These are phyloP conservation scores for Drosophila teissieri DNA, from an alignment of 1,140 invertebrate species.

Conservation along the genomic window DNA sequence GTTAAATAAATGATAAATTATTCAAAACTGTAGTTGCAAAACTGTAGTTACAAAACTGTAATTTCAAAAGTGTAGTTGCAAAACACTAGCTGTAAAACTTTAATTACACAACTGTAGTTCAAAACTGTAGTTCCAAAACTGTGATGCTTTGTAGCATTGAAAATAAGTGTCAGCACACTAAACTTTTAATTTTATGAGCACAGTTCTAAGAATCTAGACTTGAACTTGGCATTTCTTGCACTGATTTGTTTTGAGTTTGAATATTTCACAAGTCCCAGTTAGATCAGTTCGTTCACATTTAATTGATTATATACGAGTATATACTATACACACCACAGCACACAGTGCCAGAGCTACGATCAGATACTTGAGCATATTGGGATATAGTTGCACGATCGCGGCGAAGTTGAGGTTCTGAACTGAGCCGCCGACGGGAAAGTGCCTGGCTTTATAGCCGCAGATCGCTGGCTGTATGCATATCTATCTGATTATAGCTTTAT, in stretches of 20 bases:
- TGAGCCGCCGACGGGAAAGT: conserved; percentile 25
- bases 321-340: conserved; percentile 63
- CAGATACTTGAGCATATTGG: conserved; percentile 65
- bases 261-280: too few relatives aligned
- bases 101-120: neutral
- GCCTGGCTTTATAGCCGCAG: conserved; percentile 51
- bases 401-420: conserved; percentile 30
- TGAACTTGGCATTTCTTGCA: too few relatives aligned
- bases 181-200: neutral
- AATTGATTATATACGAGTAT: neutral
- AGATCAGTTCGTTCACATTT: neutral
- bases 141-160: neutral
- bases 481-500: neutral
- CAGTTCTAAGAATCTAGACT: too few relatives aligned
- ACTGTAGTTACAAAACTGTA: neutral
- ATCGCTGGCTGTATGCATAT: conserved; percentile 4
- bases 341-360: conserved; percentile 64
- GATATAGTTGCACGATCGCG: conserved; percentile 27
- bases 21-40: neutral
- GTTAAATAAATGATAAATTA: neutral
- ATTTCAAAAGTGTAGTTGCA: neutral
- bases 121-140: neutral
- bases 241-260: too few relatives aligned
- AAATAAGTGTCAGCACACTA: neutral
- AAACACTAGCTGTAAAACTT: too few relatives aligned